Evolutionary conservation across 35 echinoderm and acorn worm genomes (phyloP).

Genomic region (Anneissia japonica): DNA sequence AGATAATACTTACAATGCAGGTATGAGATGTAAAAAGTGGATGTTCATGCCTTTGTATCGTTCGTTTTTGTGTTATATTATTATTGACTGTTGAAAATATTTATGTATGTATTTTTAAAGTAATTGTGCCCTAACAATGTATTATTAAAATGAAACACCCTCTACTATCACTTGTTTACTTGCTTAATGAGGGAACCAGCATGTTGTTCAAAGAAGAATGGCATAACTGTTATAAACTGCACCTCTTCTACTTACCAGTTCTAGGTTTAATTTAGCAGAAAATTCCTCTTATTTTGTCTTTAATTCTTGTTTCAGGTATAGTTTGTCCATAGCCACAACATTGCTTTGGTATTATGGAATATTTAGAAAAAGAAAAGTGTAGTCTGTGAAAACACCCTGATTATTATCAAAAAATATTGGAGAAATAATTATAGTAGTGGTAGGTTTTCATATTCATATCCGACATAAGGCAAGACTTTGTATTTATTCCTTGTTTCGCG

Average conservation of each 20-base stretch:
- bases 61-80: no score
- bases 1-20: no score
- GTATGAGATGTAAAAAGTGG: no score
- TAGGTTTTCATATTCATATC: no score
- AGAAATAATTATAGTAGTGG: no score
- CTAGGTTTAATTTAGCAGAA: not conserved
- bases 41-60: no score
- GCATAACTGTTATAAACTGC: not conserved
- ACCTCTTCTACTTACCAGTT: not conserved
- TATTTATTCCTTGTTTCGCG: no score
- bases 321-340: conserved; percentile 50
- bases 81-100: no score
- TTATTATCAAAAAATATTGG: no score
- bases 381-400: not conserved
- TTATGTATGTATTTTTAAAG: not conserved
- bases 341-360: conserved; percentile 88
- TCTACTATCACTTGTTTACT: not conserved
- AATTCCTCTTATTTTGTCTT: not conserved
- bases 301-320: conserved; percentile 57
- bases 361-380: conserved; percentile 57
- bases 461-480: no score
- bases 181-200: not conserved
- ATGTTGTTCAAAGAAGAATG: no score
- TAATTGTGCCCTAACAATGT: not conserved
- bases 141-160: not conserved